These are phyloP conservation scores for Antechinus stuartii DNA, from an alignment of 2,113 vertebrate genomes.

Conservation along the genomic window DNA sequence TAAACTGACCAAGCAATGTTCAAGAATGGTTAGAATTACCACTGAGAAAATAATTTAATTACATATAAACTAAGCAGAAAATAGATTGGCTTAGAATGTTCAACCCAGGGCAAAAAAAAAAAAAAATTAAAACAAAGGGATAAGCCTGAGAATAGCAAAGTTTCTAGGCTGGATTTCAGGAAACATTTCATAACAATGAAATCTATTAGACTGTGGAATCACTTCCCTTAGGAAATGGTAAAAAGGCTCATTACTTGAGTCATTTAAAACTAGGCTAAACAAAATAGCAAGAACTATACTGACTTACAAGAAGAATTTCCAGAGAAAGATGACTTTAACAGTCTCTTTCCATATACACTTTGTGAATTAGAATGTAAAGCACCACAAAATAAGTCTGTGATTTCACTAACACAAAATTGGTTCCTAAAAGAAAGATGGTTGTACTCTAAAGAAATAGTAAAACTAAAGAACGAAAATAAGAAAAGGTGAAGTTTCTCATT, in stretches of 20 bases:
- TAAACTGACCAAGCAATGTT: background rate
- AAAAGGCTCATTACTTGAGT: background rate
- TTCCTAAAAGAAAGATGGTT: background rate
- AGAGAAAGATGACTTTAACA: background rate
- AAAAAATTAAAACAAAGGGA: background rate
- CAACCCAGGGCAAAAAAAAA: background rate
- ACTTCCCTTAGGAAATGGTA: background rate
- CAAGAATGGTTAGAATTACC: background rate
- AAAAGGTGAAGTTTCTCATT: constrained; percentile 48
- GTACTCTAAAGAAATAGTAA: background rate
- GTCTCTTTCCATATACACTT: background rate
- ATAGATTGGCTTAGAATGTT: background rate
- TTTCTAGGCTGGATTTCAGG: background rate
- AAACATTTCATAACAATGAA: background rate
- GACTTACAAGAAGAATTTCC: background rate
- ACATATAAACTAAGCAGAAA: background rate
- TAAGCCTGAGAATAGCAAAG: background rate
- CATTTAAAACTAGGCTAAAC: background rate
- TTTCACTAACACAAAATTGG: background rate
- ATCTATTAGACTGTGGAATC: background rate
- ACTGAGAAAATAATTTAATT: background rate
- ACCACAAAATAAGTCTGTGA: background rate
- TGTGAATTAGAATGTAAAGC: constrained; percentile 7
- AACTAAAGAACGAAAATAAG: constrained; percentile 17
- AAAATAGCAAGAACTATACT: background rate